Evolutionary conservation across 64 coral and sea anemone species (phyloP).

Genomic region (Stichodactyla mertensii): DNA sequence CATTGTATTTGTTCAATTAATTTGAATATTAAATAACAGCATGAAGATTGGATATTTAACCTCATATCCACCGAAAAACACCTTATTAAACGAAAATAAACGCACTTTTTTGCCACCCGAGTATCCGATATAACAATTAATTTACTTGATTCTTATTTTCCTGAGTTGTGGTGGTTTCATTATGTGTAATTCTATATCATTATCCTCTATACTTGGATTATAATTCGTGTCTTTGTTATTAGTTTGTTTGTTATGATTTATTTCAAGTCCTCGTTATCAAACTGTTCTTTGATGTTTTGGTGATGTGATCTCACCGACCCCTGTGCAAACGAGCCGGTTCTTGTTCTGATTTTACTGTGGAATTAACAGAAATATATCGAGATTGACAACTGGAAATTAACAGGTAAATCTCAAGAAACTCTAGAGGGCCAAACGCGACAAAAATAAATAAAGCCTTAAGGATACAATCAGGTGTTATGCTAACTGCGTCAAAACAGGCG

Average conservation of each 20-base stretch:
- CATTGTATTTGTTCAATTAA: neutral
- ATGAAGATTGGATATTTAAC: neutral
- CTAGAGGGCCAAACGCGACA: neutral
- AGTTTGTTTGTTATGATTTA: neutral
- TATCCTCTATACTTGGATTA: neutral
- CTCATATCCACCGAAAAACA: neutral
- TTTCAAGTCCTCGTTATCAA: neutral
- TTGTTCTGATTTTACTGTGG: neutral
- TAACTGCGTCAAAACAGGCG: neutral
- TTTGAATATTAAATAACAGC: conserved; percentile 7
- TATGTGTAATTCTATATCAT: conserved; percentile 3
- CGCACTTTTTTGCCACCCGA: neutral
- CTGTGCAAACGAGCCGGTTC: neutral
- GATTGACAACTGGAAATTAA: neutral
- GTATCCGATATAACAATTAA: neutral
- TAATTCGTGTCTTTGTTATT: neutral
- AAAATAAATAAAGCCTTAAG: neutral
- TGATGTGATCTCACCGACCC: neutral
- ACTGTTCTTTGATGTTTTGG: neutral
- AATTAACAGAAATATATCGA: neutral
- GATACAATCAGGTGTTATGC: neutral
- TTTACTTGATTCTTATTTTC: neutral
- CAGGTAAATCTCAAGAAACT: neutral
- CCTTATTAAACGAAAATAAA: neutral
- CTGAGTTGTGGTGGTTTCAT: neutral